Base-by-base conservation (phyloP, 1,140 invertebrate genomes). In the Bombus sylvicola region DNA sequence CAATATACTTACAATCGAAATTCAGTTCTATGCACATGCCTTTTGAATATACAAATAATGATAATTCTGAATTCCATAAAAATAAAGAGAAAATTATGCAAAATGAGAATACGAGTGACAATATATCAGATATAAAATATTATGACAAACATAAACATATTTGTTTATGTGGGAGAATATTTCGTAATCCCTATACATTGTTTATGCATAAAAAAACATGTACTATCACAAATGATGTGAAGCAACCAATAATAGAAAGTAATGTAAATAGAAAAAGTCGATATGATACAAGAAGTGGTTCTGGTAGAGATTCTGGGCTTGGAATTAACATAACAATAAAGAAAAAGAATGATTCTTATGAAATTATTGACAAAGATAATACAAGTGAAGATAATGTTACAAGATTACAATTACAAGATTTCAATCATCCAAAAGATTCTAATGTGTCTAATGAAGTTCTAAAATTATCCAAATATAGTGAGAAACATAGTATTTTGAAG, bases 301-400 rank as follows among this genome's bases (percentile, higher is more conserved):
- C 87, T 85, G 94, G 95, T 69, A 78, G 88, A 13, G 93, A 95
- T 80, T 94, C 93, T 64, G 92, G 92, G 39, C 93, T 92, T 87
- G 94, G 93, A 25, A 94, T 95, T 47, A 95, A 89, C 47, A 94
- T 95, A 75, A 95, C 93, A n/a, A 95, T 95, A 31, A 95, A 95
- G 76, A 95, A 95, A 78, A 94, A 92, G 57, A 94, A 95, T 80
- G 88, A 95, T 89, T 94, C 94, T 0, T 95, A 95, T 81, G 93
- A 95, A 78, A 93, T 95, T 80, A 94, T 95, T 15, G 92, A 89
- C 31, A 93, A 90, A 69, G 92, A 95, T 62, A 81, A 59, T 66
- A 73, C 66, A 25, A 88, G 88, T 73, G 83, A 90, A 76, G 83
- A 83, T 25, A 83, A 79, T 6, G 31, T 79, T 73, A 10, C 69